A percentile compares a stretch with the other conserved stretches of the same genome.
Conservation (phyloP, 2,888 invertebrate genomes). For the Epistrophella euchroma region DNA sequence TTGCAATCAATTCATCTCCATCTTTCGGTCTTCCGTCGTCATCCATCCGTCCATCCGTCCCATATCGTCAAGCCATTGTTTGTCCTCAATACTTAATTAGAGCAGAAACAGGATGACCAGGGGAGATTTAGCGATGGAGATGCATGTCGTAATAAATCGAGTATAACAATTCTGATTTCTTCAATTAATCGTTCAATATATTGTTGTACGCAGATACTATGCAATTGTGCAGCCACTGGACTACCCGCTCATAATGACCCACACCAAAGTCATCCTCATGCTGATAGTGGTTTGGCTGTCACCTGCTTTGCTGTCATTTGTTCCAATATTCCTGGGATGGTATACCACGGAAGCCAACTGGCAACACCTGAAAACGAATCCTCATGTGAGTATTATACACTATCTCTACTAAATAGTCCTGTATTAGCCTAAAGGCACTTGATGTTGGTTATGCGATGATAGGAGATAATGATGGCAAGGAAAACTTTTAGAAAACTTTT, state of each 20-base stretch:
- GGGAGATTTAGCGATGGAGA: slow-evolving; percentile 11
- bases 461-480: slow-evolving; percentile 43
- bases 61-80: neutral
- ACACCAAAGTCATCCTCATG: slow-evolving; percentile 91
- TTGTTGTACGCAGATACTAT: slow-evolving; percentile 87
- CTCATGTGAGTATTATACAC: slow-evolving; percentile 86
- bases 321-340: slow-evolving; percentile 97
- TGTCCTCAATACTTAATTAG: slow-evolving; percentile 55
- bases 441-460: slow-evolving; percentile 31
- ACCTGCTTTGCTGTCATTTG: slow-evolving; percentile 95
- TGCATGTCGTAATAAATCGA: slow-evolving; percentile 62
- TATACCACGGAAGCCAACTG: slow-evolving; percentile 94
- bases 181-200: slow-evolving; percentile 55
- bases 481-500: slow-evolving; percentile 60
- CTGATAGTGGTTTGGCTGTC: slow-evolving; percentile 95
- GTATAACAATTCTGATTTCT: slow-evolving; percentile 61
- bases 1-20: slow-evolving; percentile 68
- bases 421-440: slow-evolving; percentile 17
- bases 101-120: slow-evolving; percentile 24
- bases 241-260: slow-evolving; percentile 96
- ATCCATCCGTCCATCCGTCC: neutral
- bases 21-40: slow-evolving; percentile 22
- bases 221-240: slow-evolving; percentile 96
- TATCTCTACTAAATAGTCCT: neutral
- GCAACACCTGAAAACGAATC: slow-evolving; percentile 87